Percentiles rank a stretch among this genome's conserved stretches.
Evolutionary conservation across 2,888 invertebrate genomes (phyloP).

Genomic region (Himalopsyche anomala): DNA sequence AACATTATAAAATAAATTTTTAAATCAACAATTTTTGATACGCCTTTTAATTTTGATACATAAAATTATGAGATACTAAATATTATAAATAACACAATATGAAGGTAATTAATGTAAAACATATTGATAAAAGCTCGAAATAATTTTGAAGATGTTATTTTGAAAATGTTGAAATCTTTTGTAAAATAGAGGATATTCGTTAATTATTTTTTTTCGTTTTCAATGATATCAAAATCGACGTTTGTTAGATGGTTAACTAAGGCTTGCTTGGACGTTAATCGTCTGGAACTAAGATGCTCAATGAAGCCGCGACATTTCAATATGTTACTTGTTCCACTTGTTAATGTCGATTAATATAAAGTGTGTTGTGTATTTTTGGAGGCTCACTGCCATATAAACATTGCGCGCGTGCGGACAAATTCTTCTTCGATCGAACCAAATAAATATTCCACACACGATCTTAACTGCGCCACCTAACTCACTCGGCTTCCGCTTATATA

Average conservation of each 20-base stretch:
- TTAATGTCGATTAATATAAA: conserved; percentile 48
- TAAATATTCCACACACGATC: conserved; percentile 37
- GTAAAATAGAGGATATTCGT: too few relatives aligned
- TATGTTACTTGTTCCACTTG: conserved; percentile 50
- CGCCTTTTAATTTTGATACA: too few relatives aligned
- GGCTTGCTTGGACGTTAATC: not conserved
- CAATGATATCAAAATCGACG: too few relatives aligned
- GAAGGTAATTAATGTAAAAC: too few relatives aligned
- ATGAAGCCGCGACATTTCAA: not conserved
- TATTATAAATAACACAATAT: too few relatives aligned
- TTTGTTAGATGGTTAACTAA: not conserved
- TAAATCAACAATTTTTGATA: too few relatives aligned
- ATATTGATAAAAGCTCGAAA: too few relatives aligned
- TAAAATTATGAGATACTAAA: too few relatives aligned
- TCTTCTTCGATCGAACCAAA: conserved; percentile 35
- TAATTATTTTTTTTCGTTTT: too few relatives aligned
- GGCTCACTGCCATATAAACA: conserved; percentile 62
- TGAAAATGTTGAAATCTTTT: too few relatives aligned
- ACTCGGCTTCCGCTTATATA: conserved; percentile 40
- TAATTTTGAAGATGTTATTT: too few relatives aligned
- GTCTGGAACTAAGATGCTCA: not conserved
- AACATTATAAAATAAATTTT: too few relatives aligned
- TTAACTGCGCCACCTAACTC: conserved; percentile 35
- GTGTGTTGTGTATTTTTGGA: conserved; percentile 52
- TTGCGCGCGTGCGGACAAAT: conserved; percentile 54